Evolutionary conservation across 92 coral and sea anemone species (phyloP), one percentile per base, ranked within the genome.

Genomic region (Porites lobata): DNA sequence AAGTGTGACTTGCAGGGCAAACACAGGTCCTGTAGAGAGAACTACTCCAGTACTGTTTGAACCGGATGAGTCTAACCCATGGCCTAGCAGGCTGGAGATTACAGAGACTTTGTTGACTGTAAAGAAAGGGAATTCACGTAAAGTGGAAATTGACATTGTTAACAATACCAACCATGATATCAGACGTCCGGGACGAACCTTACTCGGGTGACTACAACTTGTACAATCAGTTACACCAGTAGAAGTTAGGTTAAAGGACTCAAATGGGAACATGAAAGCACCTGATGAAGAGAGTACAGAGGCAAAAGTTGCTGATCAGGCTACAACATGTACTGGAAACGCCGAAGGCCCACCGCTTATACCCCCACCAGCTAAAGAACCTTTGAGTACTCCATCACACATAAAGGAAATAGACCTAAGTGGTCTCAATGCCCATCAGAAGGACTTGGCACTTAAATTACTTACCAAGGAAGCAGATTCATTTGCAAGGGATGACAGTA

Each of bases 181-280:
- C 54, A 77, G 67, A 65, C 51, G 86, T 38, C 77, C 86, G 22
- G 83, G 92, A 6, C 59, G 89, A 50, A 90, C 89, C 32, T 9
- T 76, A 50, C 85, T 90, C 9, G 91, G 93, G 17, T 88, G 92
- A 50, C 78, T 93, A 17, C 85, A 85, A 64, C 87, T 91, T 74
- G 96, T 91, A n/a, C 90, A 87, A 85, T 93, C 96, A 51, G 92
- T 85, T 51, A 93, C 94, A 9, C 91, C 96, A 47, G 76, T 90
- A 19, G 92, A 88, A 50, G 94, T 91, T 21, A 75, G 76, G 52
- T 29, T 79, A 47, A 79, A 79, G 77, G 86, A 69, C 26, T 90
- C 92, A 4, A 59, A 68, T 2, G 58, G 65, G 53, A 67, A 59
- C 58, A 50, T 57, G 12, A 72, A 58, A 12, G 21, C 26, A 57